Evolutionary conservation across 1,140 invertebrate genomes (phyloP), one percentile per base, ranked within the genome.

Genomic region (Geopemphigus sp.): DNA sequence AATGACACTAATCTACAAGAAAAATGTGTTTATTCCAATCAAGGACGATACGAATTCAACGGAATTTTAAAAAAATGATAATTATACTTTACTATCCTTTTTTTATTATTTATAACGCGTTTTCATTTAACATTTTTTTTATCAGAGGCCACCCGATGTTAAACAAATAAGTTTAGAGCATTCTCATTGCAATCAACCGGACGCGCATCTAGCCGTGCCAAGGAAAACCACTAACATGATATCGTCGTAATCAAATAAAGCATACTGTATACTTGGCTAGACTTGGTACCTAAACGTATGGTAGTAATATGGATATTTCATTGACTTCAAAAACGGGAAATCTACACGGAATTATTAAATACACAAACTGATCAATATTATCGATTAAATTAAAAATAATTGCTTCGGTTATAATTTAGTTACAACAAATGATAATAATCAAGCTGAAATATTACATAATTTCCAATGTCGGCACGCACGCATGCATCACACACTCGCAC

Each of bases 151-250:
- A 70, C 22, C 22, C n/a, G 45, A 68, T 4, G 45, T 50, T 50
- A 50, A 68, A 53, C 47, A 70, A 70, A 70, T 70, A 53, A 70
- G 22, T 26, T 39, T 70, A 15, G 2, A 32, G 53, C 56, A 73
- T 39, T 73, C 14, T 57, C 53, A 76, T 61, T 61, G 73, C 73
- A 61, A 59, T 47, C 73, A 59, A 57, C 73, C 32, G 32, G 32
- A 70, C 66, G 22, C 66, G 22, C 66, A 53, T 68, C 39, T 32
- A 56, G 24, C n/a, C 29, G 39, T 76, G 73, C 56, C 73, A 76
- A 76, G 73, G 73, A 76, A 61, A 76, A 76, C 72, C 50, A 74
- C 72, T 74, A 74, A 50, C 5, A 53, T 26, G 15, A 59, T 70
- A 70, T 45, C 45, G 45, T 45, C 45, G 45, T 50, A 70, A 70